These are phyloP conservation scores for Ictalurus furcatus DNA, from an alignment of 2,113 vertebrate species.

Conservation along the genomic window DNA sequence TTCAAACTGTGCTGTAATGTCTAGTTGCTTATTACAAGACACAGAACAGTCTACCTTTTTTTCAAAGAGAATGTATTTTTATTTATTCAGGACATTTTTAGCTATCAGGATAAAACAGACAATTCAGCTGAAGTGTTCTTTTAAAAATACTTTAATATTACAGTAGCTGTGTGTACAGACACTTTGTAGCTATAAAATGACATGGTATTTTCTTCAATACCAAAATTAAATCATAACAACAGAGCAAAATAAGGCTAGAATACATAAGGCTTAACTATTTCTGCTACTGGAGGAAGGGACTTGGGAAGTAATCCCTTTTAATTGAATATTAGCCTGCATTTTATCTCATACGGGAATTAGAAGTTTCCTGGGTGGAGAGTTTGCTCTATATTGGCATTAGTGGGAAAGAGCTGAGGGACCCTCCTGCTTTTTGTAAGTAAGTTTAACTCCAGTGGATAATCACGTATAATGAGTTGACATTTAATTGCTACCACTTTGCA, in stretches of 20 bases:
- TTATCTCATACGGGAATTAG: conserved; percentile 63
- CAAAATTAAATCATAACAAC: conserved; percentile 12
- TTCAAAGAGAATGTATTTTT: background rate
- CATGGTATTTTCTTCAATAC: background rate
- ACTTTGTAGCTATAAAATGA: background rate
- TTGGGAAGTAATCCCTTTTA: conserved; percentile 67
- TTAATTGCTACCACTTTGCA: conserved; percentile 70
- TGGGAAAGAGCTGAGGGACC: conserved; percentile 45
- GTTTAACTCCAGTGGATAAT: conserved; percentile 63
- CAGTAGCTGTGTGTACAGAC: background rate
- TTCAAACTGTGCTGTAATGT: background rate
- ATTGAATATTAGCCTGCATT: conserved; percentile 74
- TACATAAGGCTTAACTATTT: conserved; percentile 61
- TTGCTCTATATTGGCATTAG: conserved; percentile 48
- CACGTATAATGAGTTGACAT: conserved; percentile 66
- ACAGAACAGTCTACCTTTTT: background rate
- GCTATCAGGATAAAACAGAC: background rate
- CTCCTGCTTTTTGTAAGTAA: conserved; percentile 60
- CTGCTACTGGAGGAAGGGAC: conserved; percentile 63
- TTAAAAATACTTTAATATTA: background rate
- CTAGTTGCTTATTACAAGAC: background rate
- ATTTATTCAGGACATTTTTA: background rate
- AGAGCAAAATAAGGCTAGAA: conserved; percentile 24
- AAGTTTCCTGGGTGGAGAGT: conserved; percentile 56
- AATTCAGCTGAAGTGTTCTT: background rate